These are phyloP conservation scores for Rhadinocentrus ornatus DNA, from an alignment of 2,797 vertebrate species.

Conservation along the genomic window DNA sequence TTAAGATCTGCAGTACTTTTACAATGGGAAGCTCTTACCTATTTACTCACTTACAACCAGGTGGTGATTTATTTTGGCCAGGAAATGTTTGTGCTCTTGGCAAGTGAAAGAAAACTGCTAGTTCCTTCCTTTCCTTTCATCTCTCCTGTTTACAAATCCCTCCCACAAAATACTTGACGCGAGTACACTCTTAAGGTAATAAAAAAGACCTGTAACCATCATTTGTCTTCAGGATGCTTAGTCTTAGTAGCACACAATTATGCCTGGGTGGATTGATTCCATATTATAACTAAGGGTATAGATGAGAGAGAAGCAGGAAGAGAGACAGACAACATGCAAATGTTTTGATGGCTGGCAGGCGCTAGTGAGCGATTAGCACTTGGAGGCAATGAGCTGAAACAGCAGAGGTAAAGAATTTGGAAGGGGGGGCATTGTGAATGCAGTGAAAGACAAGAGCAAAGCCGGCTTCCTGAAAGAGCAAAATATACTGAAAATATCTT, in stretches of 20 bases:
- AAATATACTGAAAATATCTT: slow-evolving; percentile 30
- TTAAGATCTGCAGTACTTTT: background rate
- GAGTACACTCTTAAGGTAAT: background rate
- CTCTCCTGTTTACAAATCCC: background rate
- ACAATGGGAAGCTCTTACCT: background rate
- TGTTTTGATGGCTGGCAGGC: slow-evolving; percentile 44
- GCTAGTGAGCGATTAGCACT: slow-evolving; percentile 36
- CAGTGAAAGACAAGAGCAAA: slow-evolving; percentile 64
- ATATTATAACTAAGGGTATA: background rate
- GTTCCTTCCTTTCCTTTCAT: background rate
- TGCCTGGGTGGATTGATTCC: background rate
- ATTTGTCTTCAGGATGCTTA: background rate
- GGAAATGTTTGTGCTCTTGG: background rate
- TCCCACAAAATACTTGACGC: background rate
- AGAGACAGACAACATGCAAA: slow-evolving; percentile 32
- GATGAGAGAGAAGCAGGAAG: slow-evolving; percentile 5
- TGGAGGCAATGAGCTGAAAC: slow-evolving; percentile 39
- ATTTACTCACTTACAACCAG: background rate
- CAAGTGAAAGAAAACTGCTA: background rate
- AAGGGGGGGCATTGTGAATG: slow-evolving; percentile 45
- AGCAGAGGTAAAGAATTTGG: slow-evolving; percentile 21
- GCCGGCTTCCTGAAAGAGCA: slow-evolving; percentile 61
- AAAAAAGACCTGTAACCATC: background rate
- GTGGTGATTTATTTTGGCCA: background rate
- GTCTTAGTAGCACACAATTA: background rate